Evolutionary conservation across 2,888 invertebrate species (phyloP).

Genomic region (Pyrocoelia pectoralis): DNA sequence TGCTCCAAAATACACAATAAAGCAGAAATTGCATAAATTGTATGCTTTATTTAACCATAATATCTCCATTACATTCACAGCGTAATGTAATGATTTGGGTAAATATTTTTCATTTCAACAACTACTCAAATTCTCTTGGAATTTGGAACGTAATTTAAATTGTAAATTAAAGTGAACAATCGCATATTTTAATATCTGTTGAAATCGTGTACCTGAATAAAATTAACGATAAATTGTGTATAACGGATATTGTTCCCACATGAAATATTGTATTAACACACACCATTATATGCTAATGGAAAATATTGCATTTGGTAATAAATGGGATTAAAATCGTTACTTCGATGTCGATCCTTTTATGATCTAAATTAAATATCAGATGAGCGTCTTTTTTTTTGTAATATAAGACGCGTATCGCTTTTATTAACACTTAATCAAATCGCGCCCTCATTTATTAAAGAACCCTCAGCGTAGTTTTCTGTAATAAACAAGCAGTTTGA

Average conservation of each 20-base stretch:
- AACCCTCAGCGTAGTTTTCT: background rate
- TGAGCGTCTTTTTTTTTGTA: background rate
- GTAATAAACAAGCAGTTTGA: background rate
- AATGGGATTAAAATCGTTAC: background rate
- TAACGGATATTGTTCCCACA: constrained; percentile 12
- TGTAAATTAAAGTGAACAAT: constrained; percentile 11
- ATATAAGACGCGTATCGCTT: background rate
- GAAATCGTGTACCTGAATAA: constrained; percentile 10
- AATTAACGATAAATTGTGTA: constrained; percentile 7
- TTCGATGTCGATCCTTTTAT: background rate
- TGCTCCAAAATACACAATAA: background rate
- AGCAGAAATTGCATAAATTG: background rate
- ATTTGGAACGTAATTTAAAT: constrained; percentile 12
- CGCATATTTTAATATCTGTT: constrained; percentile 7
- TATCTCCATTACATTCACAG: background rate
- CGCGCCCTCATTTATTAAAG: background rate
- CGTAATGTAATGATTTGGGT: background rate
- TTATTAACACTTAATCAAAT: background rate
- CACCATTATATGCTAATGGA: constrained; percentile 4
- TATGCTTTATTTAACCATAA: background rate
- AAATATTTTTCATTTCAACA: constrained; percentile 7
- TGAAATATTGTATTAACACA: constrained; percentile 5
- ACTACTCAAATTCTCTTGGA: constrained; percentile 13
- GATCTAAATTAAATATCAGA: background rate
- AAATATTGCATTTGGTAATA: background rate